These are phyloP conservation scores for Dolichomitus sp. DNA, from an alignment of 2,888 invertebrate genomes.

Conservation along the genomic window DNA sequence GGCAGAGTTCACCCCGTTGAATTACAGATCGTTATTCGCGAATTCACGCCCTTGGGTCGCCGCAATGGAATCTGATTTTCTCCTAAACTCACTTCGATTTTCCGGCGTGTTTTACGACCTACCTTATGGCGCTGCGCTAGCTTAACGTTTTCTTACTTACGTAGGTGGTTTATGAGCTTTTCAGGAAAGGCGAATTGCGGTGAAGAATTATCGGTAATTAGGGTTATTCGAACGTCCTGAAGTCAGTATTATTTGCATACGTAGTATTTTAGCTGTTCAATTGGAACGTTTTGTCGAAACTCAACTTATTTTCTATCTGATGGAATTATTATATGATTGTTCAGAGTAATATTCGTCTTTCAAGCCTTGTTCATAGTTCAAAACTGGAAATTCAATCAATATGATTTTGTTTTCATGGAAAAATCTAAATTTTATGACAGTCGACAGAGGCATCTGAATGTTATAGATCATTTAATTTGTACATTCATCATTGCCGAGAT, in stretches of 20 bases:
- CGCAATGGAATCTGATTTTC: conserved; percentile 26
- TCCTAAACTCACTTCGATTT: conserved; percentile 46
- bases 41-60: conserved; percentile 19
- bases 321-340: background rate
- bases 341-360: background rate
- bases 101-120: conserved; percentile 37
- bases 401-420: too few species aligned
- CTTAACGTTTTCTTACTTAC: conserved; percentile 20
- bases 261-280: background rate
- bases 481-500: too few species aligned
- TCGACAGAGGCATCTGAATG: too few species aligned
- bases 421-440: too few species aligned
- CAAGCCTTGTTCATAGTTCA: background rate
- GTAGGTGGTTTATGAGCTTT: background rate
- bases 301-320: background rate
- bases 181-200: background rate
- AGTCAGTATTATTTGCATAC: conserved; percentile 2
- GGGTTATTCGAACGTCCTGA: conserved; percentile 18
- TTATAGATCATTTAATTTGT: too few species aligned
- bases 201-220: conserved; percentile 22
- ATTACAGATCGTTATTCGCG: conserved; percentile 62
- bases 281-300: background rate
- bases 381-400: background rate
- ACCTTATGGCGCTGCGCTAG: conserved; percentile 13
- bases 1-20: conserved; percentile 37